Evolutionary conservation across 2,113 vertebrate species (phyloP).

Genomic region (Neogale vison): DNA sequence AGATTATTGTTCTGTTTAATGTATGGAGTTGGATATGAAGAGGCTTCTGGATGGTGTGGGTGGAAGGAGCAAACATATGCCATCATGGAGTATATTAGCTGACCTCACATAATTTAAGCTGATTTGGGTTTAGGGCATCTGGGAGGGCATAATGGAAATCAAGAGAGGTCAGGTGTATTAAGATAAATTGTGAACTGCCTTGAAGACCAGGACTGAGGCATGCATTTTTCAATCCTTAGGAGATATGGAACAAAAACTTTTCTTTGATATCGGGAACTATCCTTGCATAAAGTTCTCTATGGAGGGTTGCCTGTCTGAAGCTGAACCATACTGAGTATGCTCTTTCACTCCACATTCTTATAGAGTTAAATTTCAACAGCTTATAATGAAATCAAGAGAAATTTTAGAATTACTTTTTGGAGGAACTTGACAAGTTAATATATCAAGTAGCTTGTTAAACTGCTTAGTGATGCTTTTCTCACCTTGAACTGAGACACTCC

Average conservation of each 20-base stretch:
- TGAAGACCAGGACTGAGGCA: background rate
- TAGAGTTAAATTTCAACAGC: background rate
- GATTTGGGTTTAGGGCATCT: background rate
- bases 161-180: background rate
- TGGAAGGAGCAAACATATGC: background rate
- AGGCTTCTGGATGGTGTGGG: background rate
- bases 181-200: background rate
- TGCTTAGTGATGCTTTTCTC: background rate
- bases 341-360: background rate
- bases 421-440: background rate
- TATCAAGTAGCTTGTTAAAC: background rate
- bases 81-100: background rate
- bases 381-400: background rate
- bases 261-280: background rate
- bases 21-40: background rate
- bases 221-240: background rate
- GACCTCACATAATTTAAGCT: background rate
- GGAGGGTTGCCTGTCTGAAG: background rate
- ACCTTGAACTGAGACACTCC: background rate
- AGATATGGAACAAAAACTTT: background rate
- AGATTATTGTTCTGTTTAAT: background rate
- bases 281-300: background rate
- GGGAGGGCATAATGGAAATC: fast-evolving
- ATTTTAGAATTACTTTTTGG: background rate
- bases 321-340: background rate